phyloP scores from a whole-genome alignment of 2,113 vertebrate genomes.

The Anarrhichthys ocellatus region DNA sequence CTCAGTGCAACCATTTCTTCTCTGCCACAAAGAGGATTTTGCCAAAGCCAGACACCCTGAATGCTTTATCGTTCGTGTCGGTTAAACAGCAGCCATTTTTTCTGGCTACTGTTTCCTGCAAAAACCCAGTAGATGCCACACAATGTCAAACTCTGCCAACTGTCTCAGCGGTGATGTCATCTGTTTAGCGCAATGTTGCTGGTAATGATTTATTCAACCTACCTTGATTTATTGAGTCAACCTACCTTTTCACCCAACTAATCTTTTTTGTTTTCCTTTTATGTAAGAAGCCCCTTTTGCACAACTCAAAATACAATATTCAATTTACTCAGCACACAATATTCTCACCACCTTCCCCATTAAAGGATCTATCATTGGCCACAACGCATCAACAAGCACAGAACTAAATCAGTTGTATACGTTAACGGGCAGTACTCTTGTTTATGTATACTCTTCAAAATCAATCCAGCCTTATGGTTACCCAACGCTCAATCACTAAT shows the following conservation, averaged over 20 bases:
- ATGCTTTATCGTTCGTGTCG: neutral
- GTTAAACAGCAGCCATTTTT: conserved; percentile 10
- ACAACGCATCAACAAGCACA: neutral
- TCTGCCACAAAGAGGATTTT: conserved; percentile 7
- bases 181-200: neutral
- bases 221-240: no score
- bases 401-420: neutral
- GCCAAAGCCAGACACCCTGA: neutral
- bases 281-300: neutral
- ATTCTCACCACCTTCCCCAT: neutral
- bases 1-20: neutral
- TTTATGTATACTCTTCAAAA: neutral
- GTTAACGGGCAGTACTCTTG: neutral
- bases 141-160: neutral
- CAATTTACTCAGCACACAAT: neutral
- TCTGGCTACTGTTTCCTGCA: neutral
- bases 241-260: neutral
- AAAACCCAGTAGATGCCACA: conserved; percentile 2
- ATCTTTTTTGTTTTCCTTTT: no score
- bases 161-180: neutral
- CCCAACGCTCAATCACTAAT: neutral
- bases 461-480: neutral
- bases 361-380: neutral
- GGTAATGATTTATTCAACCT: neutral
- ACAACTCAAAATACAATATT: neutral